phyloP scores from a whole-genome alignment of 2,888 invertebrate genomes.

The Zaprionus lineosus region DNA sequence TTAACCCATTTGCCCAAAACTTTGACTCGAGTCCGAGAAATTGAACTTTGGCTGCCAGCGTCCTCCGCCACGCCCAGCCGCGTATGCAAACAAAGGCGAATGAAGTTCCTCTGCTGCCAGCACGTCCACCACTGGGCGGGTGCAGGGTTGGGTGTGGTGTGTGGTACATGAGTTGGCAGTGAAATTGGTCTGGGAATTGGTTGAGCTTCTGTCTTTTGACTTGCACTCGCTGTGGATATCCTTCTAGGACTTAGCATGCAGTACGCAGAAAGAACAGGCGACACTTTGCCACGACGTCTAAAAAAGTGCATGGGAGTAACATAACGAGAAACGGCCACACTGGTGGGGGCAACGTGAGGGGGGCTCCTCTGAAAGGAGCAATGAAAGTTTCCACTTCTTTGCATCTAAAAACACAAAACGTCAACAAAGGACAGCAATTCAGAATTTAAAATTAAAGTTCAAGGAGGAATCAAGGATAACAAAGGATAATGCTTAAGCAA shows the following conservation, averaged over 20 bases:
- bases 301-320: conserved; percentile 17
- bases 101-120: conserved; percentile 19
- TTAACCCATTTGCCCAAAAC: conserved; percentile 28
- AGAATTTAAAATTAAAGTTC: too few relatives aligned
- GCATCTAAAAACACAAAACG: too few relatives aligned
- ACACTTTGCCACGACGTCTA: conserved; percentile 27
- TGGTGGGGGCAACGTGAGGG: too few relatives aligned
- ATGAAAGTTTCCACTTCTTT: too few relatives aligned
- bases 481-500: too few relatives aligned
- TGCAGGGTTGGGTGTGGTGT: too few relatives aligned
- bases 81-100: conserved; percentile 22
- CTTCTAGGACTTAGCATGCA: conserved; percentile 28
- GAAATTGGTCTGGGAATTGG: conserved; percentile 1
- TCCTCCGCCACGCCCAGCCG: conserved; percentile 1
- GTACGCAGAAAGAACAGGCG: conserved; percentile 43
- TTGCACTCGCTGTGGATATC: conserved; percentile 23
- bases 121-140: conserved; percentile 24
- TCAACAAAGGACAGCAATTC: too few relatives aligned
- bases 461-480: too few relatives aligned
- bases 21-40: conserved; percentile 27
- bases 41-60: conserved; percentile 37
- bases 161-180: too few relatives aligned
- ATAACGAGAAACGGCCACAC: too few relatives aligned
- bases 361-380: too few relatives aligned
- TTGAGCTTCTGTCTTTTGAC: background rate